Evolutionary conservation across 2,113 vertebrate species (phyloP).

Genomic region (Tychaedon coryphoeus): DNA sequence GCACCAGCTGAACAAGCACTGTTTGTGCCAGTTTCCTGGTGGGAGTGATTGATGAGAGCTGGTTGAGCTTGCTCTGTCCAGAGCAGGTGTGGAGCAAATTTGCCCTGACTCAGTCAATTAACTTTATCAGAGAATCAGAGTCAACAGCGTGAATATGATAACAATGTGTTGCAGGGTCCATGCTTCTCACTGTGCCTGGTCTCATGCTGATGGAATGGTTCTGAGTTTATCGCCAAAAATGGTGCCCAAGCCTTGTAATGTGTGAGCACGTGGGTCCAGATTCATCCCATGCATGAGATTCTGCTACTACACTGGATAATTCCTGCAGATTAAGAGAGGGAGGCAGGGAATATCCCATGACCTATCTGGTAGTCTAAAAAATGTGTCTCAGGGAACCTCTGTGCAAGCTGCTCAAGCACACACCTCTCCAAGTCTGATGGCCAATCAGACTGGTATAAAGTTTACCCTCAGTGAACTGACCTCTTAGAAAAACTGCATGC

Average conservation of each 20-base stretch:
- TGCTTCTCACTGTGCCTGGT: background rate
- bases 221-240: background rate
- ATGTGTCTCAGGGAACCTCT: background rate
- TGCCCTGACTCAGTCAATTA: conserved; percentile 64
- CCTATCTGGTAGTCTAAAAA: background rate
- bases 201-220: background rate
- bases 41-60: conserved; percentile 52
- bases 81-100: conserved; percentile 64
- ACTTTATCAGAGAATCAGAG: conserved; percentile 51
- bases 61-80: conserved; percentile 54
- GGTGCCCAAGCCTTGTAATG: background rate
- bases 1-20: background rate
- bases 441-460: background rate
- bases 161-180: background rate
- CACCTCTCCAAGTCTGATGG: background rate
- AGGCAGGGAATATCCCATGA: background rate
- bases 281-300: background rate
- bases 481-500: background rate
- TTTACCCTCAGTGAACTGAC: background rate
- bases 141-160: background rate
- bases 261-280: background rate
- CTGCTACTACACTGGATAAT: background rate
- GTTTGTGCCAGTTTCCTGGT: conserved; percentile 32
- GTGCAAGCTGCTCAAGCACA: background rate
- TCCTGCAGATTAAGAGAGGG: background rate